phyloP scores from a whole-genome alignment of 1,140 invertebrate genomes.

The Procambarus clarkii region DNA sequence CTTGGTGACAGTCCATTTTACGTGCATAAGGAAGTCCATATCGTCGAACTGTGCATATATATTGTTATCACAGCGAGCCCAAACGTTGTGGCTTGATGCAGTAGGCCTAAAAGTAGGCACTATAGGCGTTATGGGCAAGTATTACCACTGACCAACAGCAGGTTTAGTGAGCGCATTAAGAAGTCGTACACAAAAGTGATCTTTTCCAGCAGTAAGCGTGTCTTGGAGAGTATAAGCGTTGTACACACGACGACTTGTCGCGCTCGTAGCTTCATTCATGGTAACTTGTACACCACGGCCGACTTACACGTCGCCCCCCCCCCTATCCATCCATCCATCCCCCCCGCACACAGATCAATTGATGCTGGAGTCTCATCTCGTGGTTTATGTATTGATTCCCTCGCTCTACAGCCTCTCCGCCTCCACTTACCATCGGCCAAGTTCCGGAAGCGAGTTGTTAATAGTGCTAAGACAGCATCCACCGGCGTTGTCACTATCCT shows the following conservation, averaged over 20 bases:
- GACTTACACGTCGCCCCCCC: constrained; percentile 31
- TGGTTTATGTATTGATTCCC: constrained; percentile 59
- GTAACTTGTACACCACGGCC: constrained; percentile 12
- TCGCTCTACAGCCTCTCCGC: constrained; percentile 3
- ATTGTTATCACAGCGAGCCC: neutral
- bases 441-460: constrained; percentile 73
- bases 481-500: constrained; percentile 69
- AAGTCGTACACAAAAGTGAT: no score
- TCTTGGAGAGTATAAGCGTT: no score
- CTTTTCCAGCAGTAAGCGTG: no score
- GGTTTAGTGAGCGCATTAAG: no score
- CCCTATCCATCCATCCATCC: neutral
- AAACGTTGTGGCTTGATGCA: neutral
- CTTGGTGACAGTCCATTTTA: neutral
- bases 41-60: neutral
- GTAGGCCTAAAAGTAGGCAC: neutral
- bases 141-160: neutral
- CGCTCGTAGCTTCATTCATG: constrained; percentile 1
- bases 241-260: no score
- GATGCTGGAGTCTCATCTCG: constrained; percentile 56
- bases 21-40: neutral
- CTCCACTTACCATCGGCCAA: constrained; percentile 72
- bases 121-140: neutral
- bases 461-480: constrained; percentile 72
- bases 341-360: constrained; percentile 47